A percentile compares a stretch with the other conserved stretches of the same genome.
These are phyloP conservation scores for Axinella damicornis DNA, from an alignment of 37 sponge, comb jelly and placozoan genomes.

Conservation along the genomic window DNA sequence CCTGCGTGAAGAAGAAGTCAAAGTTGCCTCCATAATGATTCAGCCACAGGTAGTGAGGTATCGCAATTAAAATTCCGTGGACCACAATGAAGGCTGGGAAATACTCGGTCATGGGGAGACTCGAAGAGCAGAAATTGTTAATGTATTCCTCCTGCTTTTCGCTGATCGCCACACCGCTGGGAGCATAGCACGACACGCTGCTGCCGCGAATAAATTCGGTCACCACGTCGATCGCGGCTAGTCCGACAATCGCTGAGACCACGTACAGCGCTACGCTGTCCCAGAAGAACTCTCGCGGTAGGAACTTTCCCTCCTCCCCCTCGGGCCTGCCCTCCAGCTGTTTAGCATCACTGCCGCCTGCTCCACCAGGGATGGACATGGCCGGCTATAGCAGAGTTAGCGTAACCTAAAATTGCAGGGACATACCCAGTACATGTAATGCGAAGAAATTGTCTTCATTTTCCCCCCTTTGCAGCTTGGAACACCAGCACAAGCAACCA, in stretches of 20 bases:
- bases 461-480: too few relatives aligned
- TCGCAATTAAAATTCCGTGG: not conserved
- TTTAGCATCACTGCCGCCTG: too few relatives aligned
- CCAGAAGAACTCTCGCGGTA: constrained; percentile 45
- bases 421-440: too few relatives aligned
- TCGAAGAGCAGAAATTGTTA: constrained; percentile 15
- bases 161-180: not conserved
- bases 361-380: too few relatives aligned
- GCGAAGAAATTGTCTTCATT: too few relatives aligned
- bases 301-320: not conserved
- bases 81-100: constrained; percentile 21
- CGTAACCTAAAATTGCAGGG: too few relatives aligned
- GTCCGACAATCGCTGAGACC: constrained; percentile 38
- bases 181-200: constrained; percentile 8
- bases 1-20: constrained; percentile 25
- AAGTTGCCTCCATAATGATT: constrained; percentile 12
- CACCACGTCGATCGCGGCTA: constrained; percentile 25
- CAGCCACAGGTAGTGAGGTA: constrained; percentile 35
- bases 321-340: not conserved
- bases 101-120: constrained; percentile 17
- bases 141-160: constrained; percentile 13
- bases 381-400: too few relatives aligned
- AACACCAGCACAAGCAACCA: too few relatives aligned
- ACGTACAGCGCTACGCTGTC: constrained; percentile 42
- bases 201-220: constrained; percentile 39